Evolutionary conservation across 2,113 vertebrate genomes (phyloP).

Genomic region (Corythornis vintsioides): DNA sequence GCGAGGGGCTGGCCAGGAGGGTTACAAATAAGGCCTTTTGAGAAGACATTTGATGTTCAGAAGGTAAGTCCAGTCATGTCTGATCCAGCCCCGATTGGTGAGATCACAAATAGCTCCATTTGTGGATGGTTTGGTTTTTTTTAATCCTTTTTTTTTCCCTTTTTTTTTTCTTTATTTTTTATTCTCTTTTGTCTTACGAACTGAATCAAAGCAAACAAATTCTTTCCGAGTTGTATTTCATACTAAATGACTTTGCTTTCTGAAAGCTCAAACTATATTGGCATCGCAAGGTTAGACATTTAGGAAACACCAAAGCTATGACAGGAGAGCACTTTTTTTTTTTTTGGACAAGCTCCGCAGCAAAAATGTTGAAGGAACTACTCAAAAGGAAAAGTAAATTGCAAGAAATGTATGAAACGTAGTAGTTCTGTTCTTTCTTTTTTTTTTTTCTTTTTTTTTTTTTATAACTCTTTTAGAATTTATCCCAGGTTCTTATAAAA

Average conservation of each 20-base stretch:
- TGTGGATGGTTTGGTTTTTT: not conserved
- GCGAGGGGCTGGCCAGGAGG: constrained; percentile 28
- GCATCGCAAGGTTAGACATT: constrained; percentile 73
- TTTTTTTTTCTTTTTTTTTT: not conserved
- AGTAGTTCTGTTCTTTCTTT: constrained; percentile 51
- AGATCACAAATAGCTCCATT: constrained; percentile 59
- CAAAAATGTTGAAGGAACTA: constrained; percentile 61
- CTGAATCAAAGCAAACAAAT: constrained; percentile 49
- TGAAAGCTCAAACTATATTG: constrained; percentile 68
- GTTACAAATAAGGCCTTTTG: constrained; percentile 70
- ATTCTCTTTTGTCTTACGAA: constrained; percentile 8
- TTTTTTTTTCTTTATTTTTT: not conserved
- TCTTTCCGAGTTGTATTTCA: not conserved
- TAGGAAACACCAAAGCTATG: constrained; percentile 74
- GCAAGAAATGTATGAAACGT: constrained; percentile 67
- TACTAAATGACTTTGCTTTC: constrained; percentile 31
- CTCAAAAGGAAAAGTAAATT: constrained; percentile 62
- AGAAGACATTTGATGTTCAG: constrained; percentile 65
- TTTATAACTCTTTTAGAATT: constrained; percentile 77
- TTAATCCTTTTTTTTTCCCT: not conserved
- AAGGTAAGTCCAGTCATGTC: constrained; percentile 55
- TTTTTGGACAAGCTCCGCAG: constrained; percentile 63
- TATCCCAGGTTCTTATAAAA: constrained; percentile 83
- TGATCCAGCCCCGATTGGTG: constrained; percentile 61
- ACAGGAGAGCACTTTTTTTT: constrained; percentile 60